Percentiles rank a stretch among this genome's conserved stretches.
phyloP scores from a whole-genome alignment of 2,113 vertebrate species.

The Onychorhynchus coronatus region DNA sequence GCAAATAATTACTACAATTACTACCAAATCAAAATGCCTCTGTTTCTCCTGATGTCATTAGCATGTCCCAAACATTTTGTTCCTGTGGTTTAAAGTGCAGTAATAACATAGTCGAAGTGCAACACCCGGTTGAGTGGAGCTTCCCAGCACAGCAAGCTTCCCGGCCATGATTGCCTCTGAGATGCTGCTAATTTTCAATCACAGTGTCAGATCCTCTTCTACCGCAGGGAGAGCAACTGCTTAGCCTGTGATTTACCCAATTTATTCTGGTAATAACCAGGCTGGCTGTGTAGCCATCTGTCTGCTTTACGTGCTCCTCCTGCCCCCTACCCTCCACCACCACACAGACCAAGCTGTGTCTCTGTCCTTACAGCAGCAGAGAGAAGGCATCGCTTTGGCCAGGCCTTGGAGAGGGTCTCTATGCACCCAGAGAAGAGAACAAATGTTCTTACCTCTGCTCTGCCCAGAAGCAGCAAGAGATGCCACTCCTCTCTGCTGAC shows the following conservation, averaged over 20 bases:
- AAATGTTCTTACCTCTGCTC: neutral
- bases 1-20: slow-evolving; percentile 61
- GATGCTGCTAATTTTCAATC: slow-evolving; percentile 57
- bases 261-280: neutral
- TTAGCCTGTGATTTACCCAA: slow-evolving; percentile 55
- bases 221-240: slow-evolving; percentile 1
- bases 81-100: slow-evolving; percentile 31
- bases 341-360: fast-evolving
- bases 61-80: slow-evolving; percentile 61
- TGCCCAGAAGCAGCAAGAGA: neutral
- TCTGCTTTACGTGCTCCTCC: neutral
- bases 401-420: fast-evolving
- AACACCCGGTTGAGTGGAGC: neutral
- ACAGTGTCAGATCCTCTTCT: slow-evolving; percentile 48
- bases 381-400: fast-evolving
- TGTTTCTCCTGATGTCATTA: slow-evolving; percentile 60
- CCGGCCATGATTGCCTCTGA: neutral
- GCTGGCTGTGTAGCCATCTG: slow-evolving; percentile 43
- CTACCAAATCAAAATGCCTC: slow-evolving; percentile 47
- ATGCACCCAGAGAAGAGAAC: neutral
- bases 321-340: neutral
- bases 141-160: slow-evolving; percentile 41
- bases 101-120: slow-evolving; percentile 1
- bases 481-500: neutral
- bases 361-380: neutral